Evolutionary conservation across 2,113 vertebrate genomes (phyloP).

Genomic region (Seriola dumerili): DNA sequence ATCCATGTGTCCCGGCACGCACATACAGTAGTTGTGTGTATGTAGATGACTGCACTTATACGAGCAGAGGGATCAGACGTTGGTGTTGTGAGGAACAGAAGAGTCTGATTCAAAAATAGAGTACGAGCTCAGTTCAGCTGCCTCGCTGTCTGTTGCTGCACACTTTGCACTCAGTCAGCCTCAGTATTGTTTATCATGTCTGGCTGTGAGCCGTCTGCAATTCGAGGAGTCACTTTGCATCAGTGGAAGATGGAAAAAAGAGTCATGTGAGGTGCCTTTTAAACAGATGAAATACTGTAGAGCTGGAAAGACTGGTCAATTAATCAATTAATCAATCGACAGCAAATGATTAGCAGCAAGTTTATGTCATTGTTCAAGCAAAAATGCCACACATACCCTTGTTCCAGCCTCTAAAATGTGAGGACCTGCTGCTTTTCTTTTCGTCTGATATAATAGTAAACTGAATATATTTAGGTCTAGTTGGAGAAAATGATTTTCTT

Average conservation of each 20-base stretch:
- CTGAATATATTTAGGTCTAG: neutral
- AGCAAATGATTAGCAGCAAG: neutral
- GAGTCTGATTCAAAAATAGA: conserved; percentile 65
- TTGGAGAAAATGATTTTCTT: neutral
- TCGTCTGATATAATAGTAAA: neutral
- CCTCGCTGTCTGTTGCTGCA: conserved; percentile 45
- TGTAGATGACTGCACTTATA: conserved; percentile 57
- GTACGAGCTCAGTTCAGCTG: conserved; percentile 47
- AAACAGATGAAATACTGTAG: conserved; percentile 13
- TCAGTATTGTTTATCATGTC: conserved; percentile 56
- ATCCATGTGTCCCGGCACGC: conserved; percentile 4
- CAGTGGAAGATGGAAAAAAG: conserved; percentile 19
- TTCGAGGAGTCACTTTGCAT: conserved; percentile 57
- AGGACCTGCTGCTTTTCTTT: conserved; percentile 19
- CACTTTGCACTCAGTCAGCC: conserved; percentile 59
- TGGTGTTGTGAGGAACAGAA: conserved; percentile 40
- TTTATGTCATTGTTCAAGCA: neutral
- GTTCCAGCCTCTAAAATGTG: neutral
- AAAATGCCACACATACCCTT: neutral
- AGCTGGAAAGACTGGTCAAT: neutral
- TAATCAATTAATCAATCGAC: neutral
- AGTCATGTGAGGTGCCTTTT: conserved; percentile 26
- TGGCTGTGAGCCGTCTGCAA: conserved; percentile 46
- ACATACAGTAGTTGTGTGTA: conserved; percentile 34
- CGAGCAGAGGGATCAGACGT: conserved; percentile 50